Conservation (phyloP, 2,113 vertebrate genomes). For the Acrocephalus arundinaceus region DNA sequence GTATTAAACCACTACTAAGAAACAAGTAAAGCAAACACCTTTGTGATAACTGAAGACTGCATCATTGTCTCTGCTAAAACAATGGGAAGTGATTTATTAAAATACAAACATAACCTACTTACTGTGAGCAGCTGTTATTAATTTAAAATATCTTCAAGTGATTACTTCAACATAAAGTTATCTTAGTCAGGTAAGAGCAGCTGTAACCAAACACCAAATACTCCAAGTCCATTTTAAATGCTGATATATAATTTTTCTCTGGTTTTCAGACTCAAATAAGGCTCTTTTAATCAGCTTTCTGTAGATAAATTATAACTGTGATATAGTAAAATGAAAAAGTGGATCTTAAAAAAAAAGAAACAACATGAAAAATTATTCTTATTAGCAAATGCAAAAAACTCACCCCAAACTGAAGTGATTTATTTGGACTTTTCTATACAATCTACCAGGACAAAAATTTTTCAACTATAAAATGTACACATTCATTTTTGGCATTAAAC, state of each 20-base stretch:
- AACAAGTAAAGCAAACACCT: background rate
- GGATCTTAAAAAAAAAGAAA: background rate
- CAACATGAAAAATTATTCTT: background rate
- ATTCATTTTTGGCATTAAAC: background rate
- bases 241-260: background rate
- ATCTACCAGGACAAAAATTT: background rate
- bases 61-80: background rate
- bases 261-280: background rate
- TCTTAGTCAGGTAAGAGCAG: background rate
- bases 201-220: background rate
- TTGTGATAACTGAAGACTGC: background rate
- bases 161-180: background rate
- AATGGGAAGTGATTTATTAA: background rate
- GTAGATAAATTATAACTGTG: background rate
- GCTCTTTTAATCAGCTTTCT: background rate
- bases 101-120: background rate
- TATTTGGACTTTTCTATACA: background rate
- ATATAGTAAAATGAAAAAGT: background rate
- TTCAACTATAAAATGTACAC: background rate
- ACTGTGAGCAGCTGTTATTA: background rate
- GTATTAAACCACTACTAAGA: background rate
- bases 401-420: background rate
- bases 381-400: background rate
- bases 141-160: background rate
- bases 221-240: background rate